These are phyloP conservation scores for Bemisia tabaci DNA, from an alignment of 1,140 invertebrate species.

Conservation along the genomic window DNA sequence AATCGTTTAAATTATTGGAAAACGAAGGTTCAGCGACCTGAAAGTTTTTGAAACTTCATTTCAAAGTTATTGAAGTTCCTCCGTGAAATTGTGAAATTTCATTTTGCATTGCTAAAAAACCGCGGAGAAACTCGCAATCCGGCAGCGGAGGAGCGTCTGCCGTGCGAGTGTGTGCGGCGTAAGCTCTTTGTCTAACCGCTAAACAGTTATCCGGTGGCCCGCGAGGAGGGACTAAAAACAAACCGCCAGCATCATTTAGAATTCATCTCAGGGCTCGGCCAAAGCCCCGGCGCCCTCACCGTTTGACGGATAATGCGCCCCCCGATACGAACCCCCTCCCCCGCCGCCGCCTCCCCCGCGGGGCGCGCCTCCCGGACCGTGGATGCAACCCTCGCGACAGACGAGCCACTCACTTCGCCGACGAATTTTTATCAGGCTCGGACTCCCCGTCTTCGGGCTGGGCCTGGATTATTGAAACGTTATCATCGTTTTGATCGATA, in stretches of 20 bases:
- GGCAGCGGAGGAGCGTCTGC: no score
- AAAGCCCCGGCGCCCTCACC: not conserved
- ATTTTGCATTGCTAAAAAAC: no score
- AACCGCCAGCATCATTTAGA: not conserved
- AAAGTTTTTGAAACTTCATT: no score
- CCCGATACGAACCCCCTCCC: no score
- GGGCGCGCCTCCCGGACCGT: not conserved
- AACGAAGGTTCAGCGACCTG: no score
- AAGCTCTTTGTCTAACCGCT: not conserved
- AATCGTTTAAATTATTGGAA: no score
- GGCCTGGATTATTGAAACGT: no score
- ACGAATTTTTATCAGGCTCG: not conserved
- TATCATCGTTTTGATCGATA: not conserved
- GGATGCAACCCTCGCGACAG: not conserved
- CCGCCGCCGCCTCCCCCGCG: not conserved
- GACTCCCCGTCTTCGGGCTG: not conserved
- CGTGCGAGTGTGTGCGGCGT: not conserved
- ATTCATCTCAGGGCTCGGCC: not conserved
- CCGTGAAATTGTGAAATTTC: no score
- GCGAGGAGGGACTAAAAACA: not conserved
- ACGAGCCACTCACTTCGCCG: not conserved
- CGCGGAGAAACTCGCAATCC: no score
- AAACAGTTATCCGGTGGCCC: not conserved
- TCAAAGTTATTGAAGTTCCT: no score
- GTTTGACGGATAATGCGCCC: not conserved